phyloP scores from a whole-genome alignment of 2,888 invertebrate species.

The Chalcosyrphus nemorum region DNA sequence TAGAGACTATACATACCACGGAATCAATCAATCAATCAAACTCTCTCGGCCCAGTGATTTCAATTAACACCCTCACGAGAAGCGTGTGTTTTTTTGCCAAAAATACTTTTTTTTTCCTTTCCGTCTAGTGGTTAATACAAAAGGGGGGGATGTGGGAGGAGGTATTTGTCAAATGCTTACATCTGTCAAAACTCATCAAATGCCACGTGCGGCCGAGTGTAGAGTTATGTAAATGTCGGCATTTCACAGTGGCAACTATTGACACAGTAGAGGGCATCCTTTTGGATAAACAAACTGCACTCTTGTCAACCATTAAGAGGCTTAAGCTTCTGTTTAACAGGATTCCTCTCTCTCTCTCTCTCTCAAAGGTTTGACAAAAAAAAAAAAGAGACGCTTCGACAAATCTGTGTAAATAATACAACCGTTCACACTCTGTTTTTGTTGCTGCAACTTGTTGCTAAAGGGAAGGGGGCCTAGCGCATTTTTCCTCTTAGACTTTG shows the following conservation, averaged over 20 bases:
- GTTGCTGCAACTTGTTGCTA: constrained; percentile 70
- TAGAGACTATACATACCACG: constrained; percentile 15
- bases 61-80: constrained; percentile 66
- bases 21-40: constrained; percentile 67
- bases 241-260: constrained; percentile 24
- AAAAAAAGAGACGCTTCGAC: constrained; percentile 42
- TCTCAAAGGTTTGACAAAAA: constrained; percentile 13
- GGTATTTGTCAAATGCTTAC: constrained; percentile 38
- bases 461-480: background rate
- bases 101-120: constrained; percentile 25
- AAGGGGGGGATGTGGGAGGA: background rate
- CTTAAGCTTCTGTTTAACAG: constrained; percentile 53
- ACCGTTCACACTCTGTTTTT: constrained; percentile 22
- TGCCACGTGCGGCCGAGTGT: constrained; percentile 52
- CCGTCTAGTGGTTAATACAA: background rate
- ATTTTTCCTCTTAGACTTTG: constrained; percentile 1
- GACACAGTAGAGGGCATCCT: background rate
- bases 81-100: constrained; percentile 14
- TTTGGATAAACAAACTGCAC: constrained; percentile 27
- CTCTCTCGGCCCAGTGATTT: constrained; percentile 51
- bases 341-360: background rate
- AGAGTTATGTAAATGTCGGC: constrained; percentile 51
- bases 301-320: constrained; percentile 39
- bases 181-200: constrained; percentile 69
- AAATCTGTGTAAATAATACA: constrained; percentile 36